Evolutionary conservation across 2,113 vertebrate genomes (phyloP), one percentile per base, ranked within the genome.

Genomic region (Heterotis niloticus): DNA sequence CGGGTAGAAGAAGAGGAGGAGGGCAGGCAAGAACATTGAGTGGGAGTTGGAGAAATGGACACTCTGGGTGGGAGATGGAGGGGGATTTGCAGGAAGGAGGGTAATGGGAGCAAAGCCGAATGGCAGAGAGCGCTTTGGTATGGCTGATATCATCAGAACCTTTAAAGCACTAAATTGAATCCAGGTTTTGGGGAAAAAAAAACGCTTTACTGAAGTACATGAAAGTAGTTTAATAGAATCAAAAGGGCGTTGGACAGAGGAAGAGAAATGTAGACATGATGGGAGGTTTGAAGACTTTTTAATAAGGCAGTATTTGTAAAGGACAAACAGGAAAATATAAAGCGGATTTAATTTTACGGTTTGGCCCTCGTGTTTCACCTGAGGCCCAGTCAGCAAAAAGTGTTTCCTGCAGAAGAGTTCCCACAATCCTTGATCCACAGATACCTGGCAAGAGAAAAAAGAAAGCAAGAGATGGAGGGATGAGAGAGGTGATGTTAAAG

Each of bases 261-360:
- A 57, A 24, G 62, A 68, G 54, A 68, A 77, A 78, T 29, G 14
- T n/a, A 34, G 52, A 78, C 23, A 74, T 72, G 23, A 72, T 72
- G 54, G 51, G 69, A 20, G 56, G 71, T 26, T 74, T 74, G 71
- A 74, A 51, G 71, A 59, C 71, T 59, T 74, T 74, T 74, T 74
- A 59, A 74, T 28, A 13, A 74, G n/a, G 5, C 23, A 5, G 1
- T n/a, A n/a, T 74, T 74, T 57, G 13, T 59, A 18, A 59, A 26
- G 54, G 12, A 10, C 1, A 59, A 74, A 59, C 71, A 29, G 12
- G 54, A 28, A 59, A 74, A 74, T 9, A 13, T 72, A 72, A 72
- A 74, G 74, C 26, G 59, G 57, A 64, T 44, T 24, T 29, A 64
- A 34, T 64, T 64, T 26, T 11, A 23, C 74, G 34, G 59, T 24